A percentile compares a stretch with the other conserved stretches of the same genome.
These are phyloP conservation scores for Baronia brevicornis DNA, from an alignment of 2,888 invertebrate species.

Conservation along the genomic window DNA sequence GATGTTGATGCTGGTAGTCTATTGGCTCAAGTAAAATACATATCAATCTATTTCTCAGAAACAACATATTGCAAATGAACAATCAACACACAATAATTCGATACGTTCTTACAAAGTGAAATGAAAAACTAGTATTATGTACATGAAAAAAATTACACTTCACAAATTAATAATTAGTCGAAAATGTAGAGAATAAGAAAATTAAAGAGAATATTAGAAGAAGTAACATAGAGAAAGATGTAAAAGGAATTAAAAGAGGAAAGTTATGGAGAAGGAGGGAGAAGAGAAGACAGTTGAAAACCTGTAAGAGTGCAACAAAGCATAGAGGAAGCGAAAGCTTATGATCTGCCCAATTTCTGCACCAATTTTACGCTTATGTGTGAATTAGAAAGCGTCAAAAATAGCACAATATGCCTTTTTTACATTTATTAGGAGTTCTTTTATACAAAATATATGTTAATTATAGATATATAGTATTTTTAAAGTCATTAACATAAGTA, in stretches of 20 bases:
- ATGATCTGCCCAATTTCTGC: neutral
- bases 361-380: neutral
- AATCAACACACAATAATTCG: too few relatives aligned
- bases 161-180: constrained; percentile 11
- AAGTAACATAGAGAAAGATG: constrained; percentile 14
- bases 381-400: constrained; percentile 6
- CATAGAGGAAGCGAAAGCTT: constrained; percentile 19
- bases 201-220: constrained; percentile 16
- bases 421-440: too few relatives aligned
- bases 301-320: constrained; percentile 25
- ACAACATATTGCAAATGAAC: too few relatives aligned
- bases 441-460: too few relatives aligned
- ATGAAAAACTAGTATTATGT: too few relatives aligned
- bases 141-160: neutral
- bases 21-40: too few relatives aligned
- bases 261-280: constrained; percentile 20
- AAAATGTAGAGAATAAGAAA: constrained; percentile 18
- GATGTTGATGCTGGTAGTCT: too few relatives aligned
- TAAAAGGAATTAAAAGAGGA: constrained; percentile 19
- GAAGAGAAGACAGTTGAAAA: constrained; percentile 20
- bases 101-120: too few relatives aligned
- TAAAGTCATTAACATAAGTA: too few relatives aligned
- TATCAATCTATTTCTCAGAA: too few relatives aligned
- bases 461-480: too few relatives aligned
- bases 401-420: too few relatives aligned